Base-by-base conservation (phyloP, 2,888 invertebrate genomes). In the Malthinus flaveolus region DNA sequence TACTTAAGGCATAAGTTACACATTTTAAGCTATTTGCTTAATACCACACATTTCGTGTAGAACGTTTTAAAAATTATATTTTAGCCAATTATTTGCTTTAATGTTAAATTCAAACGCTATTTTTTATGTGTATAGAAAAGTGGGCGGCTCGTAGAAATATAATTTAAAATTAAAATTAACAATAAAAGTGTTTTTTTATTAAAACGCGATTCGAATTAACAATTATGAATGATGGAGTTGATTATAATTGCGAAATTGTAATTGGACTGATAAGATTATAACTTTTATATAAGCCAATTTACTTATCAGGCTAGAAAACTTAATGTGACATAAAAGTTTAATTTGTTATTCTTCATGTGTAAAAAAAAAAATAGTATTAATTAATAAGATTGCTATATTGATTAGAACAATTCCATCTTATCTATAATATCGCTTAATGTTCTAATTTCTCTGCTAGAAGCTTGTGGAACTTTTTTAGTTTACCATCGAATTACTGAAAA, bases 161-260 rank as follows among this genome's bases (percentile, higher is more conserved):
- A 23, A 23, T 23, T 23, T 23, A 23, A 23, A 23, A 23, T 23
- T 23, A 3, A 23, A 23, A 3, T 23, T 23, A 23, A 23, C 23
- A 23, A 23, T 23, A 23, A 23, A 23, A 3, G 23, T 23, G 23
- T 23, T 23, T 23, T 23, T 23, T 23, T n/a, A n/a, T 23, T 23
- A 23, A 23, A 23, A 23, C 23, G 23, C 23, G 23, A 23, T 23
- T 23, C 23, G 5, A 23, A 23, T 23, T 2, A 23, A 5, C 23
- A 23, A 23, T 23, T 23, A 23, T 23, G 23, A 23, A 23, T 23
- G 23, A 23, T 23, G 23, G 23, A 13, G n/a, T 12, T 13, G 39
- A 42, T 42, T n/a, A 39, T 39, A 42, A 42, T 42, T 23, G 39
- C 39, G 23, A 42, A 42, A 42, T 7, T 42, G 39, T 42, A 42